Percentiles rank a stretch among this genome's conserved stretches.
phyloP scores from a whole-genome alignment of 2,797 vertebrate species.

The Alectoris magna region DNA sequence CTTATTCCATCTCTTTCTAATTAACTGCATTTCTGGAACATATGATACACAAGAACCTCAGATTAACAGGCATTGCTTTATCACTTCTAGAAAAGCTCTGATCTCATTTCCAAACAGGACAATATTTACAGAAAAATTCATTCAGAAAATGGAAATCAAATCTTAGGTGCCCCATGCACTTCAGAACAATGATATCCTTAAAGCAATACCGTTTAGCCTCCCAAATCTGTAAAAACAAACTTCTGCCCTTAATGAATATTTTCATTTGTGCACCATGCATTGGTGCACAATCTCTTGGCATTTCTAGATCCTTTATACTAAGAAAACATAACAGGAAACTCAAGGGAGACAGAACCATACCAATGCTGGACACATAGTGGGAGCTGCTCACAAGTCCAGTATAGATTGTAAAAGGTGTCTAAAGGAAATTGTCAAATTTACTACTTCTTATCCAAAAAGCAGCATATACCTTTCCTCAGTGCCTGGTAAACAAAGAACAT shows the following conservation, averaged over 20 bases:
- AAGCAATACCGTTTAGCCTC: slow-evolving; percentile 9
- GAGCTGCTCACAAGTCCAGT: background rate
- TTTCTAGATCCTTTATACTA: background rate
- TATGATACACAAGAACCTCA: background rate
- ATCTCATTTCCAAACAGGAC: background rate
- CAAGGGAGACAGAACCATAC: slow-evolving; percentile 5
- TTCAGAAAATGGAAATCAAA: slow-evolving; percentile 4
- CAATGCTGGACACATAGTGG: background rate
- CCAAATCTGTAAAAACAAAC: slow-evolving; percentile 30
- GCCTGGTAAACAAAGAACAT: background rate
- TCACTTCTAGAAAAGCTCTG: background rate
- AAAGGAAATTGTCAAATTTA: slow-evolving; percentile 29
- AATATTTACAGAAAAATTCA: background rate
- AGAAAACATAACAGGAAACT: background rate
- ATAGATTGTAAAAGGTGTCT: slow-evolving; percentile 18
- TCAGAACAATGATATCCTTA: background rate
- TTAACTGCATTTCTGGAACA: background rate
- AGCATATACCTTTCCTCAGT: background rate
- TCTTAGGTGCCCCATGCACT: background rate
- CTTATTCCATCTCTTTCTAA: background rate
- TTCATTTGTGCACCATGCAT: background rate
- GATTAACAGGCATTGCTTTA: slow-evolving; percentile 1
- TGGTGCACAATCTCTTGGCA: background rate
- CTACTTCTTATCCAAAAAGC: slow-evolving; percentile 21
- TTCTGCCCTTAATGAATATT: slow-evolving; percentile 27